These are phyloP conservation scores for Butastur rufipennis DNA, from an alignment of 2,113 vertebrate genomes.

Conservation along the genomic window DNA sequence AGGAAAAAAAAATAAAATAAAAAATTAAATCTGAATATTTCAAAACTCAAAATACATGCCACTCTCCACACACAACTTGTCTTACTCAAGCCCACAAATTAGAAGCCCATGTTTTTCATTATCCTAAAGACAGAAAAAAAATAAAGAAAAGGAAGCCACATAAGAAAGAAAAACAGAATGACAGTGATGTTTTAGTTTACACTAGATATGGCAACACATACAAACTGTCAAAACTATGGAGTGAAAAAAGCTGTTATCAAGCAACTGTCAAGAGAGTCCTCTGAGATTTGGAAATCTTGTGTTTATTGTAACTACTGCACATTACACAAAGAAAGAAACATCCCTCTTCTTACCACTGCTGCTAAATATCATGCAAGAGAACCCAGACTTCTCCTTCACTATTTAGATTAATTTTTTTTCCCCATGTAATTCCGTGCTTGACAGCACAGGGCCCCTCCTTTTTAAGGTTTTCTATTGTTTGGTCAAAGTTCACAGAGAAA, in stretches of 20 bases:
- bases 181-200: slow-evolving; percentile 88
- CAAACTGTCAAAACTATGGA: slow-evolving; percentile 87
- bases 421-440: slow-evolving; percentile 65
- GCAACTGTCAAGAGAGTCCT: slow-evolving; percentile 86
- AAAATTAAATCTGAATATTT: slow-evolving; percentile 64
- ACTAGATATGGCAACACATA: slow-evolving; percentile 84
- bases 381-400: slow-evolving; percentile 69
- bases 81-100: slow-evolving; percentile 71
- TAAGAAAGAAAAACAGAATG: slow-evolving; percentile 82
- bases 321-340: slow-evolving; percentile 85
- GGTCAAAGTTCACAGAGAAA: slow-evolving; percentile 76
- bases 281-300: slow-evolving; percentile 86
- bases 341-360: slow-evolving; percentile 76
- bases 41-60: slow-evolving; percentile 76
- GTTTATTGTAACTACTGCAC: slow-evolving; percentile 86
- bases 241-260: slow-evolving; percentile 87
- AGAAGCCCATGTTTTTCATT: slow-evolving; percentile 81
- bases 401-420: slow-evolving; percentile 71
- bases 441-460: slow-evolving; percentile 60
- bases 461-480: slow-evolving; percentile 52
- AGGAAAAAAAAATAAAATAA: slow-evolving; percentile 13
- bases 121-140: slow-evolving; percentile 70
- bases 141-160: slow-evolving; percentile 70
- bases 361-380: slow-evolving; percentile 79
- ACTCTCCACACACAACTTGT: slow-evolving; percentile 72